phyloP scores from a whole-genome alignment of 2,888 invertebrate genomes.

The Chelonus formosanus region DNA sequence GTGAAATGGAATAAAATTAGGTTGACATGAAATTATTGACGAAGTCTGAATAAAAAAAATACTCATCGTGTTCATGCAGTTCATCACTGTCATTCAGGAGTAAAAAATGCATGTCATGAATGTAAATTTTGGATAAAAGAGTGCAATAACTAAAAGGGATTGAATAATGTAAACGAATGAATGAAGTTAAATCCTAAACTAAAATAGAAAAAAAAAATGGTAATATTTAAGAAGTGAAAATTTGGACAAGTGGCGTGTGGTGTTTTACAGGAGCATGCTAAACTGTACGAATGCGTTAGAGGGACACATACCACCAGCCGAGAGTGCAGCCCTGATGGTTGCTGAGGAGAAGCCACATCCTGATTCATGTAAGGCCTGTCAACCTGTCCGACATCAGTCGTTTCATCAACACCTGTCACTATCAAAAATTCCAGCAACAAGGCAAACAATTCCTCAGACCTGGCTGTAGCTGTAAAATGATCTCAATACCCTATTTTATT shows the following conservation, averaged over 20 bases:
- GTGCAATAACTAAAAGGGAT: conserved; percentile 23
- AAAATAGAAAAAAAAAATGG: conserved; percentile 37
- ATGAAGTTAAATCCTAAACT: conserved; percentile 13
- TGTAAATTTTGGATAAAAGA: conserved; percentile 36
- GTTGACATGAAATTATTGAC: not conserved
- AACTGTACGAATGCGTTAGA: conserved; percentile 94
- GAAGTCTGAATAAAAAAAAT: not conserved
- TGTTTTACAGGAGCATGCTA: conserved; percentile 88
- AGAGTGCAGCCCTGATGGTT: conserved; percentile 80
- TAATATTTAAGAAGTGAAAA: conserved; percentile 42
- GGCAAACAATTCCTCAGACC: conserved; percentile 56
- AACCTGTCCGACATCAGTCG: conserved; percentile 53
- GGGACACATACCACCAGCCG: conserved; percentile 85
- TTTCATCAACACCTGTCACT: conserved; percentile 48
- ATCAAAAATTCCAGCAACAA: conserved; percentile 49
- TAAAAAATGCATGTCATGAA: conserved; percentile 23
- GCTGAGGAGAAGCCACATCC: conserved; percentile 81
- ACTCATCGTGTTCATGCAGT: conserved; percentile 28
- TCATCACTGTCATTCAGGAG: not conserved
- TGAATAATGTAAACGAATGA: not conserved
- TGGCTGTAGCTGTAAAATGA: conserved; percentile 43
- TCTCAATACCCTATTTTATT: not conserved
- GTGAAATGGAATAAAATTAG: conserved; percentile 55
- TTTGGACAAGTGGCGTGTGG: conserved; percentile 61
- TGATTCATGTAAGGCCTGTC: conserved; percentile 79